phyloP scores from a whole-genome alignment of 1,140 invertebrate genomes.

The Ostrea denselamellosa region DNA sequence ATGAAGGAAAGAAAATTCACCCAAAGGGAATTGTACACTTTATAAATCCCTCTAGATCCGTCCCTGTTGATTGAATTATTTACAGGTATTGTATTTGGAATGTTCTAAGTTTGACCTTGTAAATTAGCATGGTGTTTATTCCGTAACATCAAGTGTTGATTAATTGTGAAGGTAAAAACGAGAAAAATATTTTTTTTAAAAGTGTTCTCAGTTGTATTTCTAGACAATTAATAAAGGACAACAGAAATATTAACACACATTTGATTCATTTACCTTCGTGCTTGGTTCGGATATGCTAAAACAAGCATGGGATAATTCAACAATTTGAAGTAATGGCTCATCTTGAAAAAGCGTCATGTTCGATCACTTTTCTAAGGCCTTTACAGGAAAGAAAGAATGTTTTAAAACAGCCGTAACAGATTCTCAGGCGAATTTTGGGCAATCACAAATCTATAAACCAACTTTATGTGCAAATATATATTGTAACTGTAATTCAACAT shows the following conservation, averaged over 20 bases:
- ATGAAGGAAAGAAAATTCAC: too few species aligned
- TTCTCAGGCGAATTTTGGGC: neutral
- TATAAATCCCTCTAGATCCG: too few species aligned
- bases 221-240: too few species aligned
- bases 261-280: neutral
- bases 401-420: neutral
- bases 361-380: neutral
- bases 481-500: neutral
- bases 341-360: neutral
- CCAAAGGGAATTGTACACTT: too few species aligned
- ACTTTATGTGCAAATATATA: neutral
- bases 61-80: too few species aligned
- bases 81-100: too few species aligned
- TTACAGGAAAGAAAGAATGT: neutral
- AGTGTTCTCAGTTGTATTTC: too few species aligned
- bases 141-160: too few species aligned
- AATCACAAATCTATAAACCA: neutral
- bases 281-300: constrained; percentile 16
- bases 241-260: neutral
- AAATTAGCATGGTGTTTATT: too few species aligned
- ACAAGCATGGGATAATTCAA: neutral
- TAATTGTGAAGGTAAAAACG: too few species aligned
- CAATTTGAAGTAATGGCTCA: neutral
- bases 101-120: too few species aligned
- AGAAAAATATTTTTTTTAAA: too few species aligned